Conservation (phyloP, 2,113 vertebrate genomes). For the Vicugna pacos region DNA sequence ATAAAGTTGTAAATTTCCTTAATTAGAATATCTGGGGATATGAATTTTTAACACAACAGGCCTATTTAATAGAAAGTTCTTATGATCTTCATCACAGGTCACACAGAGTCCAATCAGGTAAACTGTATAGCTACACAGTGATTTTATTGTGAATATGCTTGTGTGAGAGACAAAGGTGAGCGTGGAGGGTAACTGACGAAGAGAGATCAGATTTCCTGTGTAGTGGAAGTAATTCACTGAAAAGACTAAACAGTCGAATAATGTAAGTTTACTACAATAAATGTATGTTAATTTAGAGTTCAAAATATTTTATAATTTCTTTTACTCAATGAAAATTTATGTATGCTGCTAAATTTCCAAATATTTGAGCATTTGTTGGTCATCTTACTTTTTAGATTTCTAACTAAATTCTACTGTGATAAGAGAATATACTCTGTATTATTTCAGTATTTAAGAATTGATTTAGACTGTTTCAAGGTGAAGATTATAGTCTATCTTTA, state of each 20-base stretch:
- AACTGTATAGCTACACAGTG: background rate
- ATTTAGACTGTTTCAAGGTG: background rate
- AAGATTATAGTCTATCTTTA: background rate
- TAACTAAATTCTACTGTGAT: background rate
- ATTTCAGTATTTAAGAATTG: background rate
- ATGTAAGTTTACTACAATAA: background rate
- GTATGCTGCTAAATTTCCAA: background rate
- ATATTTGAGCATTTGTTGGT: background rate
- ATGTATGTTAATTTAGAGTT: background rate
- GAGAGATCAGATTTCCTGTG: background rate
- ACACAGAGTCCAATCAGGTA: background rate
- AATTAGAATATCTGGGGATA: background rate
- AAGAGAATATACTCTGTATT: background rate
- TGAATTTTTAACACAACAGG: background rate
- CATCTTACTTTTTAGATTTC: background rate
- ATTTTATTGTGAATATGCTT: background rate
- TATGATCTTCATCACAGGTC: background rate
- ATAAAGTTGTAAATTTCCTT: background rate
- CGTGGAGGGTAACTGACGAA: background rate
- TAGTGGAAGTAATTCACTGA: background rate
- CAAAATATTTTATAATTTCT: background rate
- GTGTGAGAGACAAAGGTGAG: background rate
- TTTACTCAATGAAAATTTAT: background rate
- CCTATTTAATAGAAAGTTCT: background rate
- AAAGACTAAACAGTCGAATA: background rate